phyloP scores from a whole-genome alignment of 1,140 invertebrate species.

The Penaeus indicus region DNA sequence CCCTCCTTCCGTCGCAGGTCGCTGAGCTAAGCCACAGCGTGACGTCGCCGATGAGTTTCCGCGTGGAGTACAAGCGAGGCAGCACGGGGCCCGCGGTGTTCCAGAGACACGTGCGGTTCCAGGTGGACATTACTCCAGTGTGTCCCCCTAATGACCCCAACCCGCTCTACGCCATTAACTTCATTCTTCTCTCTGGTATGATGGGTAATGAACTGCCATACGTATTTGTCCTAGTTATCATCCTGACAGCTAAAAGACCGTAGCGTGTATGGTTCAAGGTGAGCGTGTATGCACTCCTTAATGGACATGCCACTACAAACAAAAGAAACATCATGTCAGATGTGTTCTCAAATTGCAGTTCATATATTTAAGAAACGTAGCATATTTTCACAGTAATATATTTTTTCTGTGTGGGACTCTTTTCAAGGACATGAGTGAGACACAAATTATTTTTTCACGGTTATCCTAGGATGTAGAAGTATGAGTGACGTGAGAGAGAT shows the following conservation, averaged over 20 bases:
- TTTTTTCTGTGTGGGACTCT: background rate
- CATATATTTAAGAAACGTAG: conserved; percentile 30
- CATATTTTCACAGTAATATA: conserved; percentile 13
- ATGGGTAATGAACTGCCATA: conserved; percentile 52
- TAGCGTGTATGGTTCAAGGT: conserved; percentile 34
- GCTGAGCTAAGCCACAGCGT: conserved; percentile 98
- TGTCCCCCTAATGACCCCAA: conserved; percentile 77
- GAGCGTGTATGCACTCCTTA: conserved; percentile 23
- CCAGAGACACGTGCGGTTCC: conserved; percentile 94
- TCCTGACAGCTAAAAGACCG: conserved; percentile 50
- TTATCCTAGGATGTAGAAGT: background rate
- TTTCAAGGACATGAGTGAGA: background rate
- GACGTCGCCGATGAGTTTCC: conserved; percentile 96
- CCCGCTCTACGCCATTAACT: conserved; percentile 92
- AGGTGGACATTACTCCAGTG: conserved; percentile 74
- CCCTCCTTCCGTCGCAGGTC: conserved; percentile 78
- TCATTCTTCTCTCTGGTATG: conserved; percentile 93
- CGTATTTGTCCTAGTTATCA: conserved; percentile 64
- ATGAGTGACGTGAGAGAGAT: background rate
- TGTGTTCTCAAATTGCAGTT: conserved; percentile 40
- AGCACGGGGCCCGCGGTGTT: conserved; percentile 95
- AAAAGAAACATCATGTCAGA: background rate
- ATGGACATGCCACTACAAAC: conserved; percentile 8
- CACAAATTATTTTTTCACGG: background rate
- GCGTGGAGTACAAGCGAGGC: conserved; percentile 96